A percentile compares a stretch with the other conserved stretches of the same genome.
These are phyloP conservation scores for Macaria liturata DNA, from an alignment of 2,888 invertebrate genomes.

Conservation along the genomic window DNA sequence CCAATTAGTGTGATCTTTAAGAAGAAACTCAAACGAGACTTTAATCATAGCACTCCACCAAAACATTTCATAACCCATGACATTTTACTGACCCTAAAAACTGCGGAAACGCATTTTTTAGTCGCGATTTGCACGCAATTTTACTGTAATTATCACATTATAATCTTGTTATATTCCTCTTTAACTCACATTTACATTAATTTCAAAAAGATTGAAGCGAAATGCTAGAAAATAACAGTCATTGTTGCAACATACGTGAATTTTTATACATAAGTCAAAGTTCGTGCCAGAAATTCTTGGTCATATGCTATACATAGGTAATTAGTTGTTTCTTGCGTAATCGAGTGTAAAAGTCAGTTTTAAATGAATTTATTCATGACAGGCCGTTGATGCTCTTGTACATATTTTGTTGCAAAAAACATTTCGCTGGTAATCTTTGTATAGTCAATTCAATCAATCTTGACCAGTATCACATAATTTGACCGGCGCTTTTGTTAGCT, in stretches of 20 bases:
- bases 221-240: constrained; percentile 25
- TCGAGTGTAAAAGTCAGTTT: constrained; percentile 26
- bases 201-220: constrained; percentile 28
- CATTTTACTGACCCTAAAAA: constrained; percentile 15
- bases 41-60: constrained; percentile 4
- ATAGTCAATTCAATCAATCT: no score
- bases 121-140: constrained; percentile 20
- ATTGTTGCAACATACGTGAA: constrained; percentile 22
- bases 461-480: no score
- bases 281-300: constrained; percentile 21
- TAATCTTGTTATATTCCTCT: constrained; percentile 1
- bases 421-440: not conserved
- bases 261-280: constrained; percentile 22
- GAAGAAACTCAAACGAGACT: constrained; percentile 15
- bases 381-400: constrained; percentile 6
- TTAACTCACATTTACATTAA: constrained; percentile 22
- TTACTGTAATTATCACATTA: constrained; percentile 22
- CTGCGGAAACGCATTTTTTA: constrained; percentile 18
- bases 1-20: constrained; percentile 8
- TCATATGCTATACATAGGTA: constrained; percentile 19
- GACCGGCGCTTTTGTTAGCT: no score
- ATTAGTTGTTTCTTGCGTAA: constrained; percentile 27
- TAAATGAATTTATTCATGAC: constrained; percentile 13
- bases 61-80: constrained; percentile 13
- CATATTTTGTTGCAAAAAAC: not conserved